Base-by-base conservation (phyloP, 2,888 invertebrate genomes). In the Eubasilissa splendida region DNA sequence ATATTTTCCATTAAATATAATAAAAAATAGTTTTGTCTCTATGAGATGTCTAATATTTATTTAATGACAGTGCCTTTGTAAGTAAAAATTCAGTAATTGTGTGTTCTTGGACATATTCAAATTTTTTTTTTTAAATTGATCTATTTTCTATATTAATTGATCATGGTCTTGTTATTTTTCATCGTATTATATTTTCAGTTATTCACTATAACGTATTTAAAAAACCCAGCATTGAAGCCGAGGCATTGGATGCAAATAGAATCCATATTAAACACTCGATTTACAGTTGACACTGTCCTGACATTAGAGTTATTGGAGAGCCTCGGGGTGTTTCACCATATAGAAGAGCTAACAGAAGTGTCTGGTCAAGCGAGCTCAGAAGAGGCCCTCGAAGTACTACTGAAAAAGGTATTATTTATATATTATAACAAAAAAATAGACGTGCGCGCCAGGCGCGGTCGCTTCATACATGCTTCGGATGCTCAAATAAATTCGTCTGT, bases 291-390 rank as follows among this genome's bases (percentile, higher is more conserved):
- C 52, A 92, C 93, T 84, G 87, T 89, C 10, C 85, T 96, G 31
- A 95, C 94, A 0, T 88, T 97, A 14, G 91, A 91, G 12, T 88
- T 92, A 42, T 91, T 97, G 70, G 94, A 95, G 81, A 92, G 94
- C 0, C 89, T 95, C 4, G 92, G 94, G n/a, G 95, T 94, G 0
- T 96, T 96, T 88, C 92, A 92, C 73, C 93, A 93, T 85, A 92
- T 93, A 0, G 92, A 94, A 10, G 93, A 94, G 82, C 87, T 98
- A 14, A 94, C 95, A 92, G 96, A 97, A 86, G 93, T 97, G 9
- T 95, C 97, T 0, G 95, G 94, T 0, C 95, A 96, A 86, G 97
- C 97, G 0, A 96, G 95, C 85, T 96, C 97, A 3, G 97, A 98
- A 87, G 94, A 95, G 4, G 94, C 95, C 7, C 90, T 97, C 11